A percentile compares a stretch with the other conserved stretches of the same genome.
These are phyloP conservation scores for Zaprionus vittiger DNA, from an alignment of 1,140 invertebrate species.

Conservation along the genomic window DNA sequence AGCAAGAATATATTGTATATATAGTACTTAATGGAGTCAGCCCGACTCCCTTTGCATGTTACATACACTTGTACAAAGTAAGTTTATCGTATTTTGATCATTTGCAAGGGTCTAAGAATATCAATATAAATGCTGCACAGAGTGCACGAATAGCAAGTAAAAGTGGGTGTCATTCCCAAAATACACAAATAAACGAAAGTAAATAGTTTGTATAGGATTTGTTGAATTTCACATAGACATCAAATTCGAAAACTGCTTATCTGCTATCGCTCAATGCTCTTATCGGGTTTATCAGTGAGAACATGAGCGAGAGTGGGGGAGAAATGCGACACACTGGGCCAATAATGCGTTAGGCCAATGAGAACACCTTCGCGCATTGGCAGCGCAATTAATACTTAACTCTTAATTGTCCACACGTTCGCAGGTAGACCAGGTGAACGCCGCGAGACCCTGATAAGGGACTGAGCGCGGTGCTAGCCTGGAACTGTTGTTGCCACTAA, in stretches of 20 bases:
- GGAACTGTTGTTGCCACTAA: neutral
- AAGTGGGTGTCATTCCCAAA: too few relatives aligned
- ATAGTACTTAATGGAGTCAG: too few relatives aligned
- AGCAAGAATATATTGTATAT: too few relatives aligned
- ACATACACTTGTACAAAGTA: too few relatives aligned
- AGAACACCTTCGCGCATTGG: slow-evolving; percentile 40
- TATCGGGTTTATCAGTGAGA: slow-evolving; percentile 11
- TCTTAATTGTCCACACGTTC: slow-evolving; percentile 33
- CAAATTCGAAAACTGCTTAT: neutral
- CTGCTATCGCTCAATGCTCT: neutral
- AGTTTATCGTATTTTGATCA: too few relatives aligned
- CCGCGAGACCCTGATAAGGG: slow-evolving; percentile 21
- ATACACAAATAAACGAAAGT: neutral
- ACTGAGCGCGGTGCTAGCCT: neutral
- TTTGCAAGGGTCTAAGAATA: too few relatives aligned
- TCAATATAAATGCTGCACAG: neutral
- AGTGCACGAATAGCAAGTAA: neutral
- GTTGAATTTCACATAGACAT: slow-evolving; percentile 1
- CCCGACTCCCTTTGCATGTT: too few relatives aligned
- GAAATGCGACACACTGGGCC: neutral
- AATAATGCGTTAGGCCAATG: slow-evolving; percentile 13
- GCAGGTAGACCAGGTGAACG: slow-evolving; percentile 14
- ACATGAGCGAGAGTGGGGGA: neutral
- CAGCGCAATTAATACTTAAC: slow-evolving; percentile 56
- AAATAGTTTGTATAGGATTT: neutral